Evolutionary conservation across 2,888 invertebrate genomes (phyloP), one percentile per base, ranked within the genome.

Genomic region (Pseudoips prasinana): DNA sequence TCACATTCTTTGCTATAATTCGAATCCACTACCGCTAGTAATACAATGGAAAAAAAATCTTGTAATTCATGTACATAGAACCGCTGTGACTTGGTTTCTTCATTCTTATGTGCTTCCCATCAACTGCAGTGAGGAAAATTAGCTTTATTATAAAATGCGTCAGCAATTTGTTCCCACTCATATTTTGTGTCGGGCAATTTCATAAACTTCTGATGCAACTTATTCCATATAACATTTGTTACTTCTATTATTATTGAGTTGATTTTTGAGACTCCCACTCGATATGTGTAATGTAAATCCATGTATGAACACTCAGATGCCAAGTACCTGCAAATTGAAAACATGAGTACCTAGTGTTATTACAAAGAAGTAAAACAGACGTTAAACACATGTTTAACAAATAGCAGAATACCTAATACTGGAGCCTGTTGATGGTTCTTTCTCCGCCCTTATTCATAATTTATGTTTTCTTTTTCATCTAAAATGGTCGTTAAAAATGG

Each of bases 1-100:
- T 29, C 29, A 9, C 29, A 51, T 31, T 47, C 44, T 48, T 50
- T 54, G 18, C 57, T 56, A 39, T 58, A 28, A 36, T 41, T 20
- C 27, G 33, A 30, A 36, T 36, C 41, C 10, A 46, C 46, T 18
- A 46, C 38, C 3, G 39, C 43, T 19, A 43, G 11, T 33, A 41
- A 33, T 17, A 37, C 41, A 27, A 41, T 23, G 19, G 33, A 33
- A 27, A 28, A 37, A 28, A 17, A 31, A 19, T 27, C 36, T 42
- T 42, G 34, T 37, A 42, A 42, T 37, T 37, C 18, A 37, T 31
- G 25, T 23, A 37, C 33, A 31, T 33, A 8, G 36, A 36, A 14
- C 33, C 37, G 22, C 41, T 41, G 7, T 25, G 7, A n/a, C 3
- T 11, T 11, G 14, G 7, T 11, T 9, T 7, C 7, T n/a, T 4